A percentile compares a stretch with the other conserved stretches of the same genome.
These are phyloP conservation scores for Cichladusa arquata DNA, from an alignment of 2,113 vertebrate species.

Conservation along the genomic window DNA sequence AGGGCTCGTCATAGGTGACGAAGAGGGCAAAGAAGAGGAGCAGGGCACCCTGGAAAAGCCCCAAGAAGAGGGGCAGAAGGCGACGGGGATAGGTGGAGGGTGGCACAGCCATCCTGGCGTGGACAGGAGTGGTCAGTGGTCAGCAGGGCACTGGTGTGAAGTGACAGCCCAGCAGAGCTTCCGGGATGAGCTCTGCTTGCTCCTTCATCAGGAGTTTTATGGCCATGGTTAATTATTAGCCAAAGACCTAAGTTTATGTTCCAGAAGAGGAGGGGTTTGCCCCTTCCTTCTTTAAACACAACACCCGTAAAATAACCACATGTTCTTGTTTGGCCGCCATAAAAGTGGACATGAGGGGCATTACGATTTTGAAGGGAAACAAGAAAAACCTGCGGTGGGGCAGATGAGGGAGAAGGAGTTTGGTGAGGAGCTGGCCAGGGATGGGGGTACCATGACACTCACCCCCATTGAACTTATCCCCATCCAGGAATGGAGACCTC, in stretches of 20 bases:
- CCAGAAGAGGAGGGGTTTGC: background rate
- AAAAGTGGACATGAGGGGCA: background rate
- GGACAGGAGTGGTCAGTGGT: background rate
- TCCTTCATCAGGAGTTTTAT: background rate
- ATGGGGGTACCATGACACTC: rapidly evolving
- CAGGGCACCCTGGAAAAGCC: slow-evolving; percentile 70
- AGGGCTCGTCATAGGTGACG: slow-evolving; percentile 75
- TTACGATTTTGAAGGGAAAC: background rate
- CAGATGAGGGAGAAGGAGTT: background rate
- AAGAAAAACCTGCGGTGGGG: background rate
- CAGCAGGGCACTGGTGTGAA: background rate
- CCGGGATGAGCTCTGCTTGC: rapidly evolving
- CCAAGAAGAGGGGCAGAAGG: slow-evolving; percentile 73
- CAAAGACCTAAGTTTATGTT: background rate
- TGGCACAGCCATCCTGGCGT: background rate
- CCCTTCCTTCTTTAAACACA: background rate
- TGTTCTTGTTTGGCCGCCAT: background rate
- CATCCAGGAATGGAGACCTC: rapidly evolving
- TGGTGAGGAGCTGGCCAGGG: background rate
- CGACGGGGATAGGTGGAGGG: slow-evolving; percentile 20
- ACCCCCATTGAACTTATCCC: background rate
- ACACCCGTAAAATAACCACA: background rate
- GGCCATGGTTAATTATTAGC: background rate
- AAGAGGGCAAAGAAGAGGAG: slow-evolving; percentile 75
- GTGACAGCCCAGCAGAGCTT: background rate